Conservation (phyloP, 2,888 invertebrate species). For the Cylloceria caligata region DNA sequence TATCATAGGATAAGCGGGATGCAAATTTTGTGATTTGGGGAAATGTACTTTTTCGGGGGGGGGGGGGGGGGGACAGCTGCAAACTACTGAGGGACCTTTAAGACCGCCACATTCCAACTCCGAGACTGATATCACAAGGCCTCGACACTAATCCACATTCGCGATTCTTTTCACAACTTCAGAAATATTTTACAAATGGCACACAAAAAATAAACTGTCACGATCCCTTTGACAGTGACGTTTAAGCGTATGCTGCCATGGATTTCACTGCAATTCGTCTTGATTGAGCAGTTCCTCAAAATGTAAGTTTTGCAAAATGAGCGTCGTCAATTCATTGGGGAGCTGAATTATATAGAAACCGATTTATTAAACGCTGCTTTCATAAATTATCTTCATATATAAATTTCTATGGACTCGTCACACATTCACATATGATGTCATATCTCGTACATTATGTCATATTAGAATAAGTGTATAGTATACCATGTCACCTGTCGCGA, state of each 20-base stretch:
- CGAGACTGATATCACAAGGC: conserved; percentile 78
- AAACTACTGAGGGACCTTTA: conserved; percentile 82
- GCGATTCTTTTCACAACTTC: conserved; percentile 12
- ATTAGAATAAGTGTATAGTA: not conserved
- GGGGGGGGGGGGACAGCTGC: conserved; percentile 78
- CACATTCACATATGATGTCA: not conserved
- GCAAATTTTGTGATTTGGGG: conserved; percentile 19
- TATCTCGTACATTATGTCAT: not conserved
- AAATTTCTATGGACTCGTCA: no score
- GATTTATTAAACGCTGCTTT: not conserved
- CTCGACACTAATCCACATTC: conserved; percentile 62
- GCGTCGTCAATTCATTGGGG: not conserved
- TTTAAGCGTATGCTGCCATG: not conserved
- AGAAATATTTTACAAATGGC: not conserved
- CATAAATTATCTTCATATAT: not conserved
- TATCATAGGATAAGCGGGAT: not conserved
- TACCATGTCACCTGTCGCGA: conserved; percentile 5
- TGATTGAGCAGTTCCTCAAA: no score
- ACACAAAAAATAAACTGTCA: conserved; percentile 7
- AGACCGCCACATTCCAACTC: conserved; percentile 83
- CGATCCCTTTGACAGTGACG: not conserved
- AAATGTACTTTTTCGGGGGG: conserved; percentile 58
- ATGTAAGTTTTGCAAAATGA: not conserved
- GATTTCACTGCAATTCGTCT: not conserved
- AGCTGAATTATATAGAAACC: not conserved